These are phyloP conservation scores for Macropodus opercularis DNA, from an alignment of 2,797 vertebrate species.

Conservation along the genomic window DNA sequence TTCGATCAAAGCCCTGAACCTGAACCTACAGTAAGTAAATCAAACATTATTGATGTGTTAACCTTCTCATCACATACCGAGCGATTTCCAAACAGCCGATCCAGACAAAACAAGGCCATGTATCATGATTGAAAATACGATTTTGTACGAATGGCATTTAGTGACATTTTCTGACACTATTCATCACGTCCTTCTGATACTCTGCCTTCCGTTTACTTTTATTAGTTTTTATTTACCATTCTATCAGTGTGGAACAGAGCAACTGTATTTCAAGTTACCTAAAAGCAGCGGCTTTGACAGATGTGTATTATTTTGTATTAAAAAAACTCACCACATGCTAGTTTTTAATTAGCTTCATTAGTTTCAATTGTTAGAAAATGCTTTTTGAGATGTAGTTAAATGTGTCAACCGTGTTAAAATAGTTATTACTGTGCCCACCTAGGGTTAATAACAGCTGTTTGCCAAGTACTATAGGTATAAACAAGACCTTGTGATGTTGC, in stretches of 20 bases:
- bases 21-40: too few species aligned
- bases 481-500: slow-evolving; percentile 44
- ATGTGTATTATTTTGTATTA: too few species aligned
- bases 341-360: neutral
- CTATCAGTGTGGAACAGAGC: neutral
- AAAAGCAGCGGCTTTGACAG: too few species aligned
- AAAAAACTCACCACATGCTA: neutral
- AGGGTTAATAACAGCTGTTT: slow-evolving; percentile 39
- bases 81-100: slow-evolving; percentile 1
- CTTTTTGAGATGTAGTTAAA: neutral
- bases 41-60: neutral
- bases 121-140: slow-evolving; percentile 4
- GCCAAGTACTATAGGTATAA: slow-evolving; percentile 33
- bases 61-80: neutral
- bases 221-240: slow-evolving; percentile 5
- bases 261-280: neutral
- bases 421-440: slow-evolving; percentile 33
- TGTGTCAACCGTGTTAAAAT: slow-evolving; percentile 24
- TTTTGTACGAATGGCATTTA: slow-evolving; percentile 34
- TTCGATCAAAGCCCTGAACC: too few species aligned
- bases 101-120: slow-evolving; percentile 5
- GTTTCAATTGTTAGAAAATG: neutral
- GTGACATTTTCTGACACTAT: slow-evolving; percentile 21
- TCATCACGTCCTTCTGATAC: slow-evolving; percentile 20
- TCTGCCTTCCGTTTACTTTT: neutral